These are phyloP conservation scores for Mobula birostris DNA, from an alignment of 2,113 vertebrate genomes.

Conservation along the genomic window DNA sequence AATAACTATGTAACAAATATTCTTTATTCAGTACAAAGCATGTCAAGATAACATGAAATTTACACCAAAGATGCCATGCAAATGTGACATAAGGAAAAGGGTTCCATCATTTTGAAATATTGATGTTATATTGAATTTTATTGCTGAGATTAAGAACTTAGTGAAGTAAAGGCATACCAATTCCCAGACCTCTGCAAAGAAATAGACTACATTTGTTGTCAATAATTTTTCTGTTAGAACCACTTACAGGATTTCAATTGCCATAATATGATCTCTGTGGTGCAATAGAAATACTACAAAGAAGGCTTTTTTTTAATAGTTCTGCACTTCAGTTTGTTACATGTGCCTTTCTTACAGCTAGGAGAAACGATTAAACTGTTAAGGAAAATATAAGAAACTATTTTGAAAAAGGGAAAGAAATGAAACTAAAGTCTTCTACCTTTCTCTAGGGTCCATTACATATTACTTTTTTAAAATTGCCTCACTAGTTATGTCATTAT, in stretches of 20 bases:
- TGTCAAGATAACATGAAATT: too few species aligned
- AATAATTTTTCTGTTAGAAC: background rate
- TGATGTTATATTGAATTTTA: background rate
- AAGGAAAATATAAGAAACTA: background rate
- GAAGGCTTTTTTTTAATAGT: background rate
- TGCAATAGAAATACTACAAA: background rate
- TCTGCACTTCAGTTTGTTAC: background rate
- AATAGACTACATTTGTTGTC: background rate
- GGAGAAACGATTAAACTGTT: background rate
- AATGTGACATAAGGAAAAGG: background rate
- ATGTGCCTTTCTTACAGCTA: background rate
- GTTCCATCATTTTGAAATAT: background rate
- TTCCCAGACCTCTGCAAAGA: background rate
- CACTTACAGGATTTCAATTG: background rate
- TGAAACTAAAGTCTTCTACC: background rate
- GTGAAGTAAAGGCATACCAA: background rate
- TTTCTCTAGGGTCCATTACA: background rate
- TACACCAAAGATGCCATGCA: too few species aligned
- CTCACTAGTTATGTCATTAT: background rate
- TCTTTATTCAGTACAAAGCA: too few species aligned
- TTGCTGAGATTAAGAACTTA: background rate
- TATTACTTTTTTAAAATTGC: background rate
- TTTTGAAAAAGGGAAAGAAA: background rate
- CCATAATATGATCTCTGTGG: background rate
- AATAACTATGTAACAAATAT: too few species aligned